Conservation (phyloP, 2,797 vertebrate species). For the Parotocinclus haroldoi region DNA sequence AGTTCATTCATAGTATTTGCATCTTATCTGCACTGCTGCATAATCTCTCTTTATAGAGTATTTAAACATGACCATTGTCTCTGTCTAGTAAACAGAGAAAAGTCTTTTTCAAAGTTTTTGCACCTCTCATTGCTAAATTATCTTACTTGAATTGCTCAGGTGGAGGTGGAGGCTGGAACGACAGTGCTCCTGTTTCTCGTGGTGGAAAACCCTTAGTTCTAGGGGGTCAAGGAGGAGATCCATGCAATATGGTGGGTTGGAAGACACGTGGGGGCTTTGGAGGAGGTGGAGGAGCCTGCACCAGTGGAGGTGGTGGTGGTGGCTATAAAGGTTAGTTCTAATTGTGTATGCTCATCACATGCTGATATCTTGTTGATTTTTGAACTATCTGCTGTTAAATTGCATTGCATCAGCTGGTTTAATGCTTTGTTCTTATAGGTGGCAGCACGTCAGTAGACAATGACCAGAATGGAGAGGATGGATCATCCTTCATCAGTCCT, state of each 20-base stretch:
- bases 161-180: conserved; percentile 95
- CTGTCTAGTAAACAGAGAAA: too few species aligned
- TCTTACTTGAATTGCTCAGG: conserved; percentile 69
- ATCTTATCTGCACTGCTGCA: too few species aligned
- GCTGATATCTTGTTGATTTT: background rate
- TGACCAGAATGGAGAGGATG: conserved; percentile 88
- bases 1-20: too few species aligned
- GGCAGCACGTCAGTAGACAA: conserved; percentile 84
- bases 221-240: conserved; percentile 90
- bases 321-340: conserved; percentile 87
- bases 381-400: too few species aligned
- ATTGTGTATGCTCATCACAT: background rate
- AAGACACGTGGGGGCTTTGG: conserved; percentile 92
- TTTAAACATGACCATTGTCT: too few species aligned
- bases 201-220: conserved; percentile 89
- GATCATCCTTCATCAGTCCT: conserved; percentile 88
- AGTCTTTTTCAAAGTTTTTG: too few species aligned
- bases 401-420: background rate
- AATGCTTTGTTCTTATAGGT: conserved; percentile 64
- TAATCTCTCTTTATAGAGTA: too few species aligned
- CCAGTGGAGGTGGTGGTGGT: conserved; percentile 93
- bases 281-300: conserved; percentile 92
- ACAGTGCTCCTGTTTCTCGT: conserved; percentile 79
- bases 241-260: conserved; percentile 93
- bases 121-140: background rate